A percentile compares a stretch with the other conserved stretches of the same genome.
Conservation (phyloP, 2,797 vertebrate genomes). For the Nannoperca obscura region DNA sequence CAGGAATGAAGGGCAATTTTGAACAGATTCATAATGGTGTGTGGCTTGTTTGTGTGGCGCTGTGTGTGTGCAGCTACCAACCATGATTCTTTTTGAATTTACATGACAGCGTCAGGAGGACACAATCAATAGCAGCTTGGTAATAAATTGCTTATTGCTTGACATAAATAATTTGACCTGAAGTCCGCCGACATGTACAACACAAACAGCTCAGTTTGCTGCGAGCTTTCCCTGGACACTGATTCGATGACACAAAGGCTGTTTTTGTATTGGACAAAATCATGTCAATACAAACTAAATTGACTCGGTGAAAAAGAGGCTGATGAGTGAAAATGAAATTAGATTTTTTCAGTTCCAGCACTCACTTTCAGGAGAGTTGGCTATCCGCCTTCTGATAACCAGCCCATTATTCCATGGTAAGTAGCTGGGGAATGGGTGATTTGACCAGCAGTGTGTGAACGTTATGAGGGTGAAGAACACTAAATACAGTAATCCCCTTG, state of each 20-base stretch:
- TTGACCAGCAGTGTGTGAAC: slow-evolving; percentile 81
- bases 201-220: slow-evolving; percentile 61
- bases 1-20: slow-evolving; percentile 38
- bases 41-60: slow-evolving; percentile 14
- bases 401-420: slow-evolving; percentile 72
- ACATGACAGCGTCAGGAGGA: slow-evolving; percentile 75
- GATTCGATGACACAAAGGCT: slow-evolving; percentile 56
- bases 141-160: slow-evolving; percentile 78
- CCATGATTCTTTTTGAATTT: slow-evolving; percentile 75
- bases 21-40: slow-evolving; percentile 31
- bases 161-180: slow-evolving; percentile 79
- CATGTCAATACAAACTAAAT: slow-evolving; percentile 46
- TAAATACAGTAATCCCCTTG: slow-evolving; percentile 86
- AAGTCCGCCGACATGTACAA: slow-evolving; percentile 61
- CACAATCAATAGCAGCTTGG: slow-evolving; percentile 80
- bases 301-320: slow-evolving; percentile 25
- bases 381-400: slow-evolving; percentile 76
- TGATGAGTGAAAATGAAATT: slow-evolving; percentile 50
- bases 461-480: slow-evolving; percentile 73
- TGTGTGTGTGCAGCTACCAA: slow-evolving; percentile 49
- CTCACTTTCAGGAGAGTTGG: slow-evolving; percentile 42
- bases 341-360: slow-evolving; percentile 22
- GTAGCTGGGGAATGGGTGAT: slow-evolving; percentile 75
- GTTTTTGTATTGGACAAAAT: slow-evolving; percentile 38
- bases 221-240: slow-evolving; percentile 38